Evolutionary conservation across 2,888 invertebrate genomes (phyloP).

Genomic region (Euclidia mi): DNA sequence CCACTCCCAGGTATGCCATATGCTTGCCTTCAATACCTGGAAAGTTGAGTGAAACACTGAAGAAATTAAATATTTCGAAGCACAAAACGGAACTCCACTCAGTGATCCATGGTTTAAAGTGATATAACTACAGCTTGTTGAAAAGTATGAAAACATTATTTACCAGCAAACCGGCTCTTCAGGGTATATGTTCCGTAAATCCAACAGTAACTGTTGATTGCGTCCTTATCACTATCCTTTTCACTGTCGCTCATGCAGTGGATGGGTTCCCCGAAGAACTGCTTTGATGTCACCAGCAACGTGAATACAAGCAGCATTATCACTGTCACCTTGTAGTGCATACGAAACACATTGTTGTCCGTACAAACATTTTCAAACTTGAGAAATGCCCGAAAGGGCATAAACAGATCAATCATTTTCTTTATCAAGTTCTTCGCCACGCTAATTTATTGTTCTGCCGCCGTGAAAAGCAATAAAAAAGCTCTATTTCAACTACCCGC

Average conservation of each 20-base stretch:
- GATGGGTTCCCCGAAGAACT: constrained; percentile 96
- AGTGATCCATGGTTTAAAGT: too few relatives aligned
- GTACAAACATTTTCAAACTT: constrained; percentile 92
- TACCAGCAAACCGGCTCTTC: constrained; percentile 80
- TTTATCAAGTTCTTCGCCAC: constrained; percentile 11
- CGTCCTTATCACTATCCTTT: constrained; percentile 87
- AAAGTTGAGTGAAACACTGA: too few relatives aligned
- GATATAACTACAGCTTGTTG: neutral
- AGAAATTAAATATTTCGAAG: too few relatives aligned
- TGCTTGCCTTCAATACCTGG: constrained; percentile 84
- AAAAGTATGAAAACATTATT: constrained; percentile 38
- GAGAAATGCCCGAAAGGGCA: constrained; percentile 91
- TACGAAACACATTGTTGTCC: constrained; percentile 94
- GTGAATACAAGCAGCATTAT: constrained; percentile 93
- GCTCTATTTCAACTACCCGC: constrained; percentile 40
- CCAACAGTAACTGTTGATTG: constrained; percentile 95
- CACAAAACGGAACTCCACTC: too few relatives aligned
- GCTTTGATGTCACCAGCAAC: constrained; percentile 93
- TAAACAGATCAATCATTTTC: constrained; percentile 92
- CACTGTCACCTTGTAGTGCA: constrained; percentile 94
- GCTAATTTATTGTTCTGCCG: neutral
- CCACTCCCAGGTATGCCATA: constrained; percentile 88
- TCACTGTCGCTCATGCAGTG: constrained; percentile 91
- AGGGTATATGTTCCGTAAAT: constrained; percentile 93
- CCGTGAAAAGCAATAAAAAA: neutral